Evolutionary conservation across 2,797 vertebrate genomes (phyloP).

Genomic region (Falco rusticolus): DNA sequence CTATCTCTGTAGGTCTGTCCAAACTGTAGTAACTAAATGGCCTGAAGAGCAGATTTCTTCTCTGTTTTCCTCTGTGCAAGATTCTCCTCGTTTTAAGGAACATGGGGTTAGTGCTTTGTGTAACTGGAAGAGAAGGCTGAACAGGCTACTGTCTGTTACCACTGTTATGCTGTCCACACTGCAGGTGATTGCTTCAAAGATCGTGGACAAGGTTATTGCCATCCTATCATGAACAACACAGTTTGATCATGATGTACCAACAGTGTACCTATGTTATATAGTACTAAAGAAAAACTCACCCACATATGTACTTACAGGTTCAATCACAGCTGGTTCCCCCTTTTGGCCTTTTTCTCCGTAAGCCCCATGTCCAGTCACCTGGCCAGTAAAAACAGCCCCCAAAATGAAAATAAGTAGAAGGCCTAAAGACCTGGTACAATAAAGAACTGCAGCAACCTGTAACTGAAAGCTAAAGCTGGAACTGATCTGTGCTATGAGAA

Average conservation of each 20-base stretch:
- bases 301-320: slow-evolving; percentile 87
- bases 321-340: slow-evolving; percentile 95
- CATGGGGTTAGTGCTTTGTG: not conserved
- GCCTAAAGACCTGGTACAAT: not conserved
- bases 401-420: not conserved
- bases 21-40: not conserved
- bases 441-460: not conserved
- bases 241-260: not conserved
- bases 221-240: not conserved
- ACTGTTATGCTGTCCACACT: not conserved
- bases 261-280: not conserved
- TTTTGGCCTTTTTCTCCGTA: slow-evolving; percentile 95
- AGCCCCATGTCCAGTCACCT: slow-evolving; percentile 85
- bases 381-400: slow-evolving; percentile 36
- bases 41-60: not conserved
- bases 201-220: not conserved
- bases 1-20: not conserved
- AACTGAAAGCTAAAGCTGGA: slow-evolving; percentile 65
- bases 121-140: not conserved
- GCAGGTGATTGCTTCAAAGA: not conserved
- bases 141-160: not conserved
- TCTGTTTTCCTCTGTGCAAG: not conserved
- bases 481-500: not conserved
- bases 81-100: not conserved
- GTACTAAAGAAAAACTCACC: not conserved